phyloP scores from a whole-genome alignment of 2,797 vertebrate genomes.

The Gymnothorax reevesii region DNA sequence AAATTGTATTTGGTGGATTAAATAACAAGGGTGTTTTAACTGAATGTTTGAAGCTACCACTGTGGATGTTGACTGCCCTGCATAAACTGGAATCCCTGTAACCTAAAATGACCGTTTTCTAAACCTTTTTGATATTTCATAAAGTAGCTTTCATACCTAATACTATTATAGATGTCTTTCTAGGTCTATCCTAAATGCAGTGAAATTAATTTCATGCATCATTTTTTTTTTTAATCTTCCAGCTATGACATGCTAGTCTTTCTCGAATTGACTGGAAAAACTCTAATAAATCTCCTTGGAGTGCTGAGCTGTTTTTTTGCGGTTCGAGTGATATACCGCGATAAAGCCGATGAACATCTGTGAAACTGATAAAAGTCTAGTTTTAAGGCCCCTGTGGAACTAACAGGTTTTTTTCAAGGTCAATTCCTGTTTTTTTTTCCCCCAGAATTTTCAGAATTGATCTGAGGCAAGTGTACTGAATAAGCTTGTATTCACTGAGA shows the following conservation, averaged over 20 bases:
- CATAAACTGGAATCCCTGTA: not conserved
- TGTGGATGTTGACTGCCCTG: not conserved
- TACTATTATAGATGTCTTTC: slow-evolving; percentile 1
- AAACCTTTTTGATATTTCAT: not conserved
- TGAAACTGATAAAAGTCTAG: slow-evolving; percentile 19
- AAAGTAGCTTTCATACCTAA: not conserved
- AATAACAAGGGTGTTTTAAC: not conserved
- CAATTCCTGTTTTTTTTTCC: not conserved
- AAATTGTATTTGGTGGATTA: not conserved
- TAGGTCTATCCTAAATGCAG: slow-evolving; percentile 24
- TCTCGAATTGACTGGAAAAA: not conserved
- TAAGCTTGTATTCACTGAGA: not conserved
- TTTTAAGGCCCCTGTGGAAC: slow-evolving; percentile 5
- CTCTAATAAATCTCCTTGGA: not conserved
- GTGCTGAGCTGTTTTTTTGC: slow-evolving; percentile 2
- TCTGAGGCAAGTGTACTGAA: not conserved
- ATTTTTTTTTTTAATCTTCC: not conserved
- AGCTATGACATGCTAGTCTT: not conserved
- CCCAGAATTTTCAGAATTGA: not conserved
- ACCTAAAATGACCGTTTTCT: not conserved
- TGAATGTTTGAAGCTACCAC: not conserved
- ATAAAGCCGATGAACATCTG: not conserved
- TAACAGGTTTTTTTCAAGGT: not conserved
- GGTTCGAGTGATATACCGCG: not conserved
- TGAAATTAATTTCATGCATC: slow-evolving; percentile 15